Percentiles rank a stretch among this genome's conserved stretches.
phyloP scores from a whole-genome alignment of 23 tunicate species.

The Trididemnum miniatum region DNA sequence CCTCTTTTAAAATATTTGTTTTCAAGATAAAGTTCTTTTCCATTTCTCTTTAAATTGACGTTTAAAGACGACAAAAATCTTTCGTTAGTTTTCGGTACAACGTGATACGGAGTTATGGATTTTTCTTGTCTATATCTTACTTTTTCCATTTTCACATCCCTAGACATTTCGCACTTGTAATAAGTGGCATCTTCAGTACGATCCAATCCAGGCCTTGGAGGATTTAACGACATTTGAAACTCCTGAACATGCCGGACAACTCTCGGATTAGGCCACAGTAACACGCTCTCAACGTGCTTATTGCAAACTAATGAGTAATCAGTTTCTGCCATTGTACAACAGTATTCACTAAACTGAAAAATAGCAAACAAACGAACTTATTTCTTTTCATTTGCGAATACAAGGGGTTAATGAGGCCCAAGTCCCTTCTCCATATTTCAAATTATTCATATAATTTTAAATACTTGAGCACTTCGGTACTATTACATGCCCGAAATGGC shows the following conservation, averaged over 20 bases:
- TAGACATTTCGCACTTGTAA: slow-evolving; percentile 32
- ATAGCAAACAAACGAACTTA: too few relatives aligned
- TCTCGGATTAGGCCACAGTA: slow-evolving; percentile 40
- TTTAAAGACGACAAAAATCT: slow-evolving; percentile 28
- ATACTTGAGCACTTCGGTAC: too few relatives aligned
- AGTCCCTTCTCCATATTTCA: too few relatives aligned
- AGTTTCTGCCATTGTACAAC: background rate
- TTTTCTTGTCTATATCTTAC: slow-evolving; percentile 47
- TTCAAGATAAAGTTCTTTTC: slow-evolving; percentile 4
- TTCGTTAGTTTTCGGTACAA: slow-evolving; percentile 11
- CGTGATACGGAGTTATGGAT: slow-evolving; percentile 36
- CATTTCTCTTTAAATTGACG: slow-evolving; percentile 19
- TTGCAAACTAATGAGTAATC: slow-evolving; percentile 31
- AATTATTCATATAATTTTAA: too few relatives aligned
- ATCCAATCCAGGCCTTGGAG: slow-evolving; percentile 35
- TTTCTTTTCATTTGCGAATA: too few relatives aligned
- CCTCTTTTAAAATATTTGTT: slow-evolving; percentile 34
- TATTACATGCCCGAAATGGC: too few relatives aligned
- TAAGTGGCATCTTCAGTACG: slow-evolving; percentile 33
- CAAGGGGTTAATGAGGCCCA: too few relatives aligned
- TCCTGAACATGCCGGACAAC: slow-evolving; percentile 33
- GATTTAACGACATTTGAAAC: slow-evolving; percentile 31
- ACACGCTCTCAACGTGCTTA: slow-evolving; percentile 43
- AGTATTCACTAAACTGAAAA: background rate
- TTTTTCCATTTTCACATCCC: slow-evolving; percentile 17